Conservation (phyloP, 2,113 vertebrate species). For the Cebidichthys violaceus region DNA sequence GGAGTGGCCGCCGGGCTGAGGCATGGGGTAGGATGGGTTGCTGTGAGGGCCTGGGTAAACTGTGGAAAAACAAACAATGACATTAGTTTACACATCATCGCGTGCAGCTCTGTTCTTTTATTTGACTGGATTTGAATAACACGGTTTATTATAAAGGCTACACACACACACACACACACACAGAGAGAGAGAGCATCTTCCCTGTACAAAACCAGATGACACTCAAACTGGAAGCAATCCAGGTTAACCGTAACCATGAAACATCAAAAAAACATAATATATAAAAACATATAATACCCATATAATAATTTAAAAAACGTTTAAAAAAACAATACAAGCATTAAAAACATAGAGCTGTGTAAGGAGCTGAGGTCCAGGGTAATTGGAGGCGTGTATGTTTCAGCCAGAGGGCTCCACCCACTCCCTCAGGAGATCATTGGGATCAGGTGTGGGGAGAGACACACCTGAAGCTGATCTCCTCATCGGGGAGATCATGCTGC, state of each 20-base stretch:
- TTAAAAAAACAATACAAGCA: background rate
- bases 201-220: too few relatives aligned
- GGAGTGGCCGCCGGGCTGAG: slow-evolving; percentile 74
- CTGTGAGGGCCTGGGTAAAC: slow-evolving; percentile 75
- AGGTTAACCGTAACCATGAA: background rate
- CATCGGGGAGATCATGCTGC: too few relatives aligned
- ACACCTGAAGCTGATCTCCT: too few relatives aligned
- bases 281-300: background rate
- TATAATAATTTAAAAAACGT: background rate
- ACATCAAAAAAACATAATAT: background rate
- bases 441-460: too few relatives aligned
- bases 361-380: too few relatives aligned
- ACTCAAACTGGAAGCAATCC: background rate
- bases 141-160: too few relatives aligned
- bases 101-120: background rate
- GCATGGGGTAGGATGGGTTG: slow-evolving; percentile 77
- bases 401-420: too few relatives aligned
- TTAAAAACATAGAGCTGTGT: background rate
- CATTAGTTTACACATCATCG: background rate
- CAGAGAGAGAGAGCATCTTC: too few relatives aligned
- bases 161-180: background rate
- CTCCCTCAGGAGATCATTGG: too few relatives aligned
- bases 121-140: background rate
- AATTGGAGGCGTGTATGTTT: too few relatives aligned
- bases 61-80: slow-evolving; percentile 29